Evolutionary conservation across 2,888 invertebrate species (phyloP).

Genomic region (Alsophila aescularia): DNA sequence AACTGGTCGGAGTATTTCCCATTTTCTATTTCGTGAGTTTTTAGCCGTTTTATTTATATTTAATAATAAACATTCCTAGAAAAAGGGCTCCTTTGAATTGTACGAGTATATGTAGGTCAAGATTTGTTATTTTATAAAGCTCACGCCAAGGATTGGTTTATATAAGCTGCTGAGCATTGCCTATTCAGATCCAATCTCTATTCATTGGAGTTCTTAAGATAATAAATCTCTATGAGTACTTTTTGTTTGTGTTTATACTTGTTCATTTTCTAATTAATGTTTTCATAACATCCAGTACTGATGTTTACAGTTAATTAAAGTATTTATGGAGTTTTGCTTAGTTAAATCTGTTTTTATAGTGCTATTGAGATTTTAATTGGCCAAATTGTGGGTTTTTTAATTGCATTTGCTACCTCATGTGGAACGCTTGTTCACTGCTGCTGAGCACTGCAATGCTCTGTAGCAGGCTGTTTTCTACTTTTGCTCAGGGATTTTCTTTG

Average conservation of each 20-base stretch:
- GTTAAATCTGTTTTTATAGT: too few species aligned
- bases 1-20: too few species aligned
- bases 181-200: slow-evolving; percentile 51
- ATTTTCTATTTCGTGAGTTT: too few species aligned
- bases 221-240: slow-evolving; percentile 47
- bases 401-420: too few species aligned
- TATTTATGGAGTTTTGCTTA: slow-evolving; percentile 9
- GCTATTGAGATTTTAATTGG: too few species aligned
- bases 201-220: slow-evolving; percentile 45
- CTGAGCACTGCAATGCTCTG: too few species aligned
- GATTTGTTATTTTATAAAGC: slow-evolving; percentile 47
- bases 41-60: too few species aligned
- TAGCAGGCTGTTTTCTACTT: too few species aligned
- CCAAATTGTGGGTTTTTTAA: too few species aligned
- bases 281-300: slow-evolving; percentile 35
- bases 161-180: slow-evolving; percentile 41
- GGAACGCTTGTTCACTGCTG: too few species aligned
- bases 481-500: too few species aligned
- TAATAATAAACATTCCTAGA: not conserved
- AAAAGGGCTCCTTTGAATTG: slow-evolving; percentile 15
- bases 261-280: slow-evolving; percentile 49
- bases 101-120: slow-evolving; percentile 38
- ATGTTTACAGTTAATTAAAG: slow-evolving; percentile 14
- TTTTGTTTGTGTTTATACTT: slow-evolving; percentile 38
- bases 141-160: slow-evolving; percentile 44